These are phyloP conservation scores for Minunthozetes semirufus DNA, from an alignment of 2,888 invertebrate species.

Conservation along the genomic window DNA sequence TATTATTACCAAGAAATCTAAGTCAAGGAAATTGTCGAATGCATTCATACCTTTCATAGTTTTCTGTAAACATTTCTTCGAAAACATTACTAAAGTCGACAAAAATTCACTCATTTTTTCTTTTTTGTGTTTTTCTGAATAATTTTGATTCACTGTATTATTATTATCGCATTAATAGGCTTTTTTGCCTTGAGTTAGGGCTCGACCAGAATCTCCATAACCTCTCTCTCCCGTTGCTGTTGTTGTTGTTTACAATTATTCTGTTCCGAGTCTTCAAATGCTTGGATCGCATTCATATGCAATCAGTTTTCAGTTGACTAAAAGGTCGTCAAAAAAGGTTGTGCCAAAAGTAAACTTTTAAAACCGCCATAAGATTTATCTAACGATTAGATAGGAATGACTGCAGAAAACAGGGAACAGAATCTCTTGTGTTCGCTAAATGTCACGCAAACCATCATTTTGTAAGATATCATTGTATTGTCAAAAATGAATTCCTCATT, in stretches of 20 bases:
- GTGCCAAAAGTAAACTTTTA: background rate
- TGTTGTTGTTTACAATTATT: too few species aligned
- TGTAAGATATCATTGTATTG: background rate
- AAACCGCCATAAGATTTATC: background rate
- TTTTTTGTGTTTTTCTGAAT: background rate
- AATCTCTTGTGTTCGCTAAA: background rate
- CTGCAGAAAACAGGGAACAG: background rate
- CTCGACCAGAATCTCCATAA: background rate
- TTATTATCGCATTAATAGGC: background rate
- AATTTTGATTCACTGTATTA: background rate
- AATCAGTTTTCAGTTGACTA: background rate
- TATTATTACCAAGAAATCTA: background rate
- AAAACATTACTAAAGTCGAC: background rate
- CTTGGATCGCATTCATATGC: background rate
- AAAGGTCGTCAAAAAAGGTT: background rate
- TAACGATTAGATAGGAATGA: background rate
- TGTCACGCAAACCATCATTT: slow-evolving; percentile 1
- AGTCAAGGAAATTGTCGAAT: slow-evolving; percentile 8
- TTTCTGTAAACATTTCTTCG: background rate
- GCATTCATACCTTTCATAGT: background rate
- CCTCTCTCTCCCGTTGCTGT: background rate
- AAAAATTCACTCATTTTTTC: background rate
- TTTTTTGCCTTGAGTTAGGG: slow-evolving; percentile 21
- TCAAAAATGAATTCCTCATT: too few species aligned
- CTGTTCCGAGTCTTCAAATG: background rate